These are phyloP conservation scores for Cairina moschata DNA, from an alignment of 2,113 vertebrate genomes.

Conservation along the genomic window DNA sequence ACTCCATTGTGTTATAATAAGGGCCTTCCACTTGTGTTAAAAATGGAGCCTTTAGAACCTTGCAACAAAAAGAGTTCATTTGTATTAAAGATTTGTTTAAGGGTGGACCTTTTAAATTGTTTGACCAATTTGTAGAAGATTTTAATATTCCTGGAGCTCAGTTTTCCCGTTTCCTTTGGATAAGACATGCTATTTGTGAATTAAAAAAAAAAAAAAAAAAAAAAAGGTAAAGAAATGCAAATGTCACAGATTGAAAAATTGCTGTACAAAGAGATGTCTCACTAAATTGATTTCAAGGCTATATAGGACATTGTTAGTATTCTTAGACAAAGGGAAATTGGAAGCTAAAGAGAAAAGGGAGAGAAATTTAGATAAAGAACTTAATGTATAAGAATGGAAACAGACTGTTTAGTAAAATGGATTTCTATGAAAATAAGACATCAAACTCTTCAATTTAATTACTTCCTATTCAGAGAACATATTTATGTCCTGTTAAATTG, in stretches of 20 bases:
- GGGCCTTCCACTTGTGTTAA: conserved; percentile 64
- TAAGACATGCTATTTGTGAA: conserved; percentile 62
- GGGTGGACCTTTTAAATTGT: conserved; percentile 62
- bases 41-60: conserved; percentile 67
- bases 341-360: conserved; percentile 62
- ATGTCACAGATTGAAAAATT: conserved; percentile 75
- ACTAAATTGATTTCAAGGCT: conserved; percentile 79
- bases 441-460: conserved; percentile 60
- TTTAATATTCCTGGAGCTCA: conserved; percentile 70
- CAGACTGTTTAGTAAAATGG: conserved; percentile 54
- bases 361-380: conserved; percentile 63
- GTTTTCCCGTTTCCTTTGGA: conserved; percentile 45
- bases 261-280: conserved; percentile 66
- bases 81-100: conserved; percentile 72
- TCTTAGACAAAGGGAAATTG: conserved; percentile 72
- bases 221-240: conserved; percentile 78
- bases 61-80: conserved; percentile 68
- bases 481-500: conserved; percentile 43
- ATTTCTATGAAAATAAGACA: conserved; percentile 56
- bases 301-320: conserved; percentile 60
- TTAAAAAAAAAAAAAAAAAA: conserved; percentile 69
- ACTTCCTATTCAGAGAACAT: neutral
- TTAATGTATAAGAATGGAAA: conserved; percentile 48
- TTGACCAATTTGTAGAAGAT: conserved; percentile 64
- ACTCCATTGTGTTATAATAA: conserved; percentile 73